Evolutionary conservation across 2,888 invertebrate genomes (phyloP).

Genomic region (Meghimatium bilineatum): DNA sequence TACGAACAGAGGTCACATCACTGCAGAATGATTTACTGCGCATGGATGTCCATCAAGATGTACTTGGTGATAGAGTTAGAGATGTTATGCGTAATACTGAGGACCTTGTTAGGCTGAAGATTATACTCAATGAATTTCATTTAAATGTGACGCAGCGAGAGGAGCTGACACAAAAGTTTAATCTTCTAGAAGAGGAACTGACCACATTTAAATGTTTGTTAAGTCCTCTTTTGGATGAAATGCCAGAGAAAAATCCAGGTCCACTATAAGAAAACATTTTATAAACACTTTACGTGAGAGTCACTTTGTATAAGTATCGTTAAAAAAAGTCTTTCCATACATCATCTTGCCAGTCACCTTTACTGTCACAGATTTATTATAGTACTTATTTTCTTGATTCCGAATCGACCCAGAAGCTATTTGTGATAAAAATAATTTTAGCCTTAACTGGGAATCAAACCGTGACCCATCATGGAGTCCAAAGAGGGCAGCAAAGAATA

Average conservation of each 20-base stretch:
- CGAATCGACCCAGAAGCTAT: too few species aligned
- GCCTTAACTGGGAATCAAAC: too few species aligned
- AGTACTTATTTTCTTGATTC: too few species aligned
- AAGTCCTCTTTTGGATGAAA: not conserved
- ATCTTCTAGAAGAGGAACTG: conserved; percentile 19
- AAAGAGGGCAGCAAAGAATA: too few species aligned
- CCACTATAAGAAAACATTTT: too few species aligned
- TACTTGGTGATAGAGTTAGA: not conserved
- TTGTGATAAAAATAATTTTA: too few species aligned
- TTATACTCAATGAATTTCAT: conserved; percentile 13
- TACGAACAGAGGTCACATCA: not conserved
- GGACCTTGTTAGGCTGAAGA: conserved; percentile 11
- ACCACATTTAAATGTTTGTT: conserved; percentile 4
- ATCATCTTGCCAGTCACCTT: too few species aligned
- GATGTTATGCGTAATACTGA: not conserved
- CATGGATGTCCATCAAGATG: not conserved
- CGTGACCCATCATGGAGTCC: too few species aligned
- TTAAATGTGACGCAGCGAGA: conserved; percentile 19
- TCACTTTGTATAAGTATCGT: too few species aligned
- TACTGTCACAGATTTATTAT: too few species aligned
- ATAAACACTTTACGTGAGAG: too few species aligned
- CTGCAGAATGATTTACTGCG: not conserved
- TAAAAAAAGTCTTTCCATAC: too few species aligned
- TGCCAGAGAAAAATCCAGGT: not conserved
- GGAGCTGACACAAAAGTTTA: conserved; percentile 4